phyloP scores from a whole-genome alignment of 2,113 vertebrate genomes.

The Halcyon malimbica region DNA sequence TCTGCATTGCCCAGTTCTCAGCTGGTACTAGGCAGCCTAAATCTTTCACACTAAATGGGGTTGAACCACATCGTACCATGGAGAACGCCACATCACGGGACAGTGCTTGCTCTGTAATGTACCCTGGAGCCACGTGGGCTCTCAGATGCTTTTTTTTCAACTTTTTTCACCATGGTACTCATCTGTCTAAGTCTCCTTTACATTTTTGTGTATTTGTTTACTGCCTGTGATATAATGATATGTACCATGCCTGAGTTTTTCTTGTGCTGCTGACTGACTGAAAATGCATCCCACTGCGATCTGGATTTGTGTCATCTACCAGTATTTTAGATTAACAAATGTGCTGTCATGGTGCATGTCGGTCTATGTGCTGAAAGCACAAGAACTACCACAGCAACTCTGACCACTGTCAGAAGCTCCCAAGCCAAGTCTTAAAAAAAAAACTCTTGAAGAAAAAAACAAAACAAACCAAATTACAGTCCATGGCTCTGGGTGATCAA shows the following conservation, averaged over 20 bases:
- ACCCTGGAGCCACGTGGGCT: neutral
- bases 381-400: neutral
- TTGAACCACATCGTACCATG: fast-evolving
- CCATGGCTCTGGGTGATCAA: neutral
- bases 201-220: neutral
- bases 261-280: neutral
- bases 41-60: neutral
- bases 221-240: neutral
- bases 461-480: neutral
- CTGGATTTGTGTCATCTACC: neutral
- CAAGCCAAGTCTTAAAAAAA: neutral
- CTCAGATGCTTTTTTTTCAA: neutral
- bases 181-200: neutral
- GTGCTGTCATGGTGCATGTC: neutral
- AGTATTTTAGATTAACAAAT: neutral
- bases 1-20: neutral
- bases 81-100: neutral
- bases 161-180: neutral
- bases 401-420: neutral
- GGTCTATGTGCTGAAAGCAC: neutral
- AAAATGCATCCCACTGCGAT: neutral
- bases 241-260: neutral
- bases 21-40: neutral
- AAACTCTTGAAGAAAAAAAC: neutral
- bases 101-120: neutral